Evolutionary conservation across 2,113 vertebrate genomes (phyloP).

Genomic region (Oreochromis aureus): DNA sequence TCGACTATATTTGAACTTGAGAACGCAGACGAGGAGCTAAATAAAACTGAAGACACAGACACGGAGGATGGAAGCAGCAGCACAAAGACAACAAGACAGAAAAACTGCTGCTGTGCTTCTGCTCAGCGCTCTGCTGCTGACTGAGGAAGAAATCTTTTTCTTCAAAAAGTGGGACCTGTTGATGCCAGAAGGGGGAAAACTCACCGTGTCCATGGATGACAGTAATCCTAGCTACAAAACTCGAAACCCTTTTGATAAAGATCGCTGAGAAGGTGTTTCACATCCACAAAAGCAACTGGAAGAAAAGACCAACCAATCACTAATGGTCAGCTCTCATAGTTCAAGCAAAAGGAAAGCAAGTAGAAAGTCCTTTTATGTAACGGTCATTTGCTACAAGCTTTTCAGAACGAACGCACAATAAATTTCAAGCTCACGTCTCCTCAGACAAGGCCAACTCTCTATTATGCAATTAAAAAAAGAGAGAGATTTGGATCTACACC

Average conservation of each 20-base stretch:
- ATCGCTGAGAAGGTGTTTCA: neutral
- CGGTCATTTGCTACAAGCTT: neutral
- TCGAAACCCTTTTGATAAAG: neutral
- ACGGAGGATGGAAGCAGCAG: neutral
- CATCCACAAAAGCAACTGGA: neutral
- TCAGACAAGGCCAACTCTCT: neutral
- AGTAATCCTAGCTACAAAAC: neutral
- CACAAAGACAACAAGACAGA: neutral
- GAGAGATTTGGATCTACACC: neutral
- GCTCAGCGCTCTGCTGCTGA: neutral
- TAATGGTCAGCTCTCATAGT: neutral
- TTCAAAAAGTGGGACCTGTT: neutral
- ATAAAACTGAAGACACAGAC: neutral
- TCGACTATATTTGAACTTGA: neutral
- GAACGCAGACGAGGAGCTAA: neutral
- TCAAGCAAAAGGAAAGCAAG: neutral
- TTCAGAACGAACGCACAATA: neutral
- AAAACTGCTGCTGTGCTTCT: neutral
- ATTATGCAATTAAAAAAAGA: neutral
- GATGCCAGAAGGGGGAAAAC: neutral
- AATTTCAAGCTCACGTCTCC: neutral
- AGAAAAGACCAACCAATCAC: neutral
- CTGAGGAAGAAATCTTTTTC: neutral
- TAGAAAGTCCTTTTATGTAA: neutral
- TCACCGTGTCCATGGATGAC: neutral